phyloP scores from a whole-genome alignment of 1,140 invertebrate species.

The Drosophila tristis region DNA sequence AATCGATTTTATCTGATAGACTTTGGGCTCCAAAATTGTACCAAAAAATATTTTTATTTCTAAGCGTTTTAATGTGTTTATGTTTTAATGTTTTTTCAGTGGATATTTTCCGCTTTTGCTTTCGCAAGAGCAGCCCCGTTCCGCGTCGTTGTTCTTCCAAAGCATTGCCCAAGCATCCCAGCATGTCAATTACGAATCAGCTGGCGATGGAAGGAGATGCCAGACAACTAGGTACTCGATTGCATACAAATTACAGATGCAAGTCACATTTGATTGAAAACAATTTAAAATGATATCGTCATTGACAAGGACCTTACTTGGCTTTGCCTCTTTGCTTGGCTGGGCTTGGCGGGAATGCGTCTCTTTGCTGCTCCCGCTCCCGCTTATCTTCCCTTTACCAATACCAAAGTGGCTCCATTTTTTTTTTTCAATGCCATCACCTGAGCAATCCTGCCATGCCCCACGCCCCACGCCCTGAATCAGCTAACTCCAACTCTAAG shows the following conservation, averaged over 20 bases:
- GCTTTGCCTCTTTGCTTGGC: neutral
- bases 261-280: constrained; percentile 81
- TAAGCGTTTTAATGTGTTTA: no score
- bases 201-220: constrained; percentile 15
- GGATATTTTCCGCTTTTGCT: no score
- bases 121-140: no score
- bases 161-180: constrained; percentile 8
- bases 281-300: constrained; percentile 79
- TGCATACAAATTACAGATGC: constrained; percentile 80
- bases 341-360: no score
- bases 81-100: neutral
- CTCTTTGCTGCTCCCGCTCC: no score
- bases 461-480: neutral
- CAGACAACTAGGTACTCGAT: constrained; percentile 54
- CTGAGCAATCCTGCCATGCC: constrained; percentile 8
- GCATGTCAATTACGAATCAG: constrained; percentile 71
- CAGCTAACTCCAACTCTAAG: constrained; percentile 18
- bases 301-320: constrained; percentile 25
- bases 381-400: constrained; percentile 5
- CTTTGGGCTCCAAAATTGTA: no score
- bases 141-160: constrained; percentile 1
- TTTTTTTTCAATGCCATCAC: constrained; percentile 55
- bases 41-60: no score
- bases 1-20: no score
- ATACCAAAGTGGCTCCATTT: constrained; percentile 53